phyloP scores from a whole-genome alignment of 2,797 vertebrate species.

The Buphagus erythrorhynchus region DNA sequence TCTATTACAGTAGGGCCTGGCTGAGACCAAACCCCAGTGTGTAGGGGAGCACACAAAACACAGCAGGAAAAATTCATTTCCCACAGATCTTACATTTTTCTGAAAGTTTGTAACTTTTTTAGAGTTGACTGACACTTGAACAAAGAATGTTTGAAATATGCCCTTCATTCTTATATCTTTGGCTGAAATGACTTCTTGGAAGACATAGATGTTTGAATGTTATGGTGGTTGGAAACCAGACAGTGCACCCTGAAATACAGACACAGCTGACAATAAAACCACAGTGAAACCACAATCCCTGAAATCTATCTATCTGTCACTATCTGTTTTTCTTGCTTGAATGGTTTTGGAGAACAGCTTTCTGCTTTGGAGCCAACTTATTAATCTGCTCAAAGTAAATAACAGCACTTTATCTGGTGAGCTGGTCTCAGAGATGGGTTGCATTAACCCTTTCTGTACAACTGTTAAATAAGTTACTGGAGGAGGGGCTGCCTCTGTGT shows the following conservation, averaged over 20 bases:
- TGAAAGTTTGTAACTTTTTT: background rate
- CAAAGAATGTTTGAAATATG: background rate
- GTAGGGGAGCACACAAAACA: background rate
- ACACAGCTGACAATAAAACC: background rate
- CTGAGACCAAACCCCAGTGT: background rate
- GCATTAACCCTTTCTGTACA: background rate
- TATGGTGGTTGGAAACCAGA: background rate
- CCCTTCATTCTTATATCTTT: background rate
- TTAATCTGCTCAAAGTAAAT: background rate
- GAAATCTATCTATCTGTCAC: background rate
- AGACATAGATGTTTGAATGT: background rate
- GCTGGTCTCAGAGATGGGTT: background rate
- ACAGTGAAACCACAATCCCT: background rate
- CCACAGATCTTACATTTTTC: background rate
- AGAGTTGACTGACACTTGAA: background rate
- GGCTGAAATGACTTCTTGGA: background rate
- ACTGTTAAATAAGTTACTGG: background rate
- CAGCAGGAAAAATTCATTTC: background rate
- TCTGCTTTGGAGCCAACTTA: background rate
- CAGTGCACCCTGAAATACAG: background rate
- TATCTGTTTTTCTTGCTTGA: background rate
- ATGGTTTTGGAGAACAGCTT: background rate
- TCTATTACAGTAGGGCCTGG: background rate
- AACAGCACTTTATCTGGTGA: background rate
- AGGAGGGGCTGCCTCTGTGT: background rate